Base-by-base conservation (phyloP, 1,140 invertebrate species). In the Coptotermes formosanus region DNA sequence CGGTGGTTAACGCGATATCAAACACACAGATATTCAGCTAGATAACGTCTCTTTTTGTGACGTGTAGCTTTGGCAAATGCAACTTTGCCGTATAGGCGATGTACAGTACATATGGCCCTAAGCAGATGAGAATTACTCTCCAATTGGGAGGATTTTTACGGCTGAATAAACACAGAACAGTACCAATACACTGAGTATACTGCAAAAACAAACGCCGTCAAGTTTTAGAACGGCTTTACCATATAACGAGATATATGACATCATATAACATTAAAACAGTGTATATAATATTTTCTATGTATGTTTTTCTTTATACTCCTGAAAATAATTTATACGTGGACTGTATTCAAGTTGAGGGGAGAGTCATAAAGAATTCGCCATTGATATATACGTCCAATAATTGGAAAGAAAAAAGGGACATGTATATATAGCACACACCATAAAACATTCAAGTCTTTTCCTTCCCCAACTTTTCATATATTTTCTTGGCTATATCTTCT, bases 351-450 rank as follows among this genome's bases (percentile, higher is more conserved):
- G 64, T 75, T 75, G 64, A 75, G 64, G n/a, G 52, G n/a, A 16
- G 64, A 30, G 25, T 75, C 64, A 23, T 64, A 75, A 75, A 75
- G n/a, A 75, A 83, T 86, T 30, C 32, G 32, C n/a, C 52, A 85
- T 85, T 85, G 85, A 85, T 64, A 85, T 85, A 85, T 85, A 45
- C 59, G 43, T 69, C 64, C 84, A 85, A 85, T 85, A 85, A 85
- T 85, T 85, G 84, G 84, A 69, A 85, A 85, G 64, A 85, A 69
- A 85, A 59, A 59, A 16, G 25, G 84, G 59, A 85, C 59, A 64
- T 8, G 55, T 59, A 64, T 64, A 64, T 52, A 85, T 59, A 59
- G 48, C 64, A 64, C 21, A 69, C 43, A 32, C 82, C 82, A 83
- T 83, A 83, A 83, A 83, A 83, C 25, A 83, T 83, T 8, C 7